phyloP scores from a whole-genome alignment of 35 echinoderm and acorn worm genomes.

The Antedon bifida region DNA sequence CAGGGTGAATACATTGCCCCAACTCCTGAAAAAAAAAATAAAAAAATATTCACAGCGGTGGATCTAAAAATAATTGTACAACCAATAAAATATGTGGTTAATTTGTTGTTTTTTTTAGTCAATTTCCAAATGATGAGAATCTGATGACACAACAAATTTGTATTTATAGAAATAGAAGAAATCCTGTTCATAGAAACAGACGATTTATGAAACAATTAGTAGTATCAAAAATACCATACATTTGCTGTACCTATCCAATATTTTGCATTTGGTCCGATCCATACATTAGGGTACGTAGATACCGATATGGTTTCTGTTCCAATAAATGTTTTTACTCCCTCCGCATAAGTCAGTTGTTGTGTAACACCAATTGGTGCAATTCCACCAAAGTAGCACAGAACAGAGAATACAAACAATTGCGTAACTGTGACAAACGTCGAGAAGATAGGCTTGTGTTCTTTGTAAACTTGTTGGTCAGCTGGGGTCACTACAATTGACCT shows the following conservation, averaged over 20 bases:
- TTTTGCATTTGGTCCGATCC: constrained; percentile 17
- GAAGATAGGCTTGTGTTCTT: constrained; percentile 3
- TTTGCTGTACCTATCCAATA: constrained; percentile 26
- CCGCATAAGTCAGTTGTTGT: background rate
- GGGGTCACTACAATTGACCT: background rate
- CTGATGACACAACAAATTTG: too few species aligned
- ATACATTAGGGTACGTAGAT: constrained; percentile 7
- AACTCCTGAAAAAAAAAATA: background rate
- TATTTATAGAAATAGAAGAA: too few species aligned
- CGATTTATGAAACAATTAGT: too few species aligned
- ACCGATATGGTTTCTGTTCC: constrained; percentile 11
- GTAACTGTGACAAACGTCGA: background rate
- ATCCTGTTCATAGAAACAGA: too few species aligned
- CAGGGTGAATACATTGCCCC: constrained; percentile 15
- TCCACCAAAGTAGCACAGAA: constrained; percentile 11
- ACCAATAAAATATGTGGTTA: too few species aligned
- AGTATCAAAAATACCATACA: too few species aligned
- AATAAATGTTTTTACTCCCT: constrained; percentile 20
- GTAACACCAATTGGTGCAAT: constrained; percentile 3
- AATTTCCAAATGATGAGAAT: too few species aligned
- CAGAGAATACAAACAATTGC: background rate
- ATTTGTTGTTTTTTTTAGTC: too few species aligned
- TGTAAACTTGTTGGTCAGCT: background rate
- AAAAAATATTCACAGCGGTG: background rate
- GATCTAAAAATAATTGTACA: too few species aligned